These are phyloP conservation scores for Ditula angustiorana DNA, from an alignment of 2,888 invertebrate genomes.

Conservation along the genomic window DNA sequence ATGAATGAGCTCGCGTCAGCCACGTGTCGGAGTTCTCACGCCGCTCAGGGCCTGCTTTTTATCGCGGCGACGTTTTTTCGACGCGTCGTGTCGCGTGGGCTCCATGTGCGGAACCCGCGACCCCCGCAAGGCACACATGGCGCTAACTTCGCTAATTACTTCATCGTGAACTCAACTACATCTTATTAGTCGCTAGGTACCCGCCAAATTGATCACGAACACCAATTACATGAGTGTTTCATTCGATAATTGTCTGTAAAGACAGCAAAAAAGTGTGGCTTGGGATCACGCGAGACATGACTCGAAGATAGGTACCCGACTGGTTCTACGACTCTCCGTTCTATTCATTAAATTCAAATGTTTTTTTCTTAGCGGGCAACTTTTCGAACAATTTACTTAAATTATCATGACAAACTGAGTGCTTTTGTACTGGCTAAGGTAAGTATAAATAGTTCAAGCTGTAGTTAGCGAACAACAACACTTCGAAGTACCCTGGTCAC, in stretches of 20 bases:
- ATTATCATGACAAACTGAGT: background rate
- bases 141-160: slow-evolving; percentile 78
- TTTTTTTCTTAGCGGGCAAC: background rate
- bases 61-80: slow-evolving; percentile 69
- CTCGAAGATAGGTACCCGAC: background rate
- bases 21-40: slow-evolving; percentile 83
- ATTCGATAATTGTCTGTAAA: slow-evolving; percentile 18
- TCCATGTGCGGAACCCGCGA: slow-evolving; percentile 74
- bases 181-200: slow-evolving; percentile 41
- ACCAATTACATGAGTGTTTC: slow-evolving; percentile 8
- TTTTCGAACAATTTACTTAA: background rate
- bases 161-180: slow-evolving; percentile 61
- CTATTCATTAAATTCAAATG: background rate
- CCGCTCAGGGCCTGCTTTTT: slow-evolving; percentile 68
- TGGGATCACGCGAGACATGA: slow-evolving; percentile 13
- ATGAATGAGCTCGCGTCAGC: slow-evolving; percentile 78
- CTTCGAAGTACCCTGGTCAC: too few relatives aligned
- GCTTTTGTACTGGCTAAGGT: background rate
- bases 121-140: slow-evolving; percentile 79
- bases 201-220: slow-evolving; percentile 22
- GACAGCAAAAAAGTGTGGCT: slow-evolving; percentile 6
- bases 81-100: slow-evolving; percentile 73
- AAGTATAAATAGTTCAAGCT: background rate
- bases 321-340: background rate
- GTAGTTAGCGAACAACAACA: background rate